Evolutionary conservation across 2,888 invertebrate species (phyloP).

Genomic region (Nephrotoma flavescens): DNA sequence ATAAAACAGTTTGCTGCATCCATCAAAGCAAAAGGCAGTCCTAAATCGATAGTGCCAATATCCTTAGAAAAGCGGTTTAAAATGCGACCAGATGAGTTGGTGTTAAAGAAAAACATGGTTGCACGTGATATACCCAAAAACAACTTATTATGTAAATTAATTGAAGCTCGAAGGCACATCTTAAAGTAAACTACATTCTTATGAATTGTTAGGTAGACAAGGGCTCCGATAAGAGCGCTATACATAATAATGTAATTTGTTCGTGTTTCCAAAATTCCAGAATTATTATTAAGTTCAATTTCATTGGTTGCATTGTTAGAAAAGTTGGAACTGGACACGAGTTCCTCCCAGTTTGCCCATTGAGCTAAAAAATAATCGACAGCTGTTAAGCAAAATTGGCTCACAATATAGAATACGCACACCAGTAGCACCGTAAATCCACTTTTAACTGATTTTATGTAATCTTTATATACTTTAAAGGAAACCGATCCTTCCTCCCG

Average conservation of each 20-base stretch:
- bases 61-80: constrained; percentile 66
- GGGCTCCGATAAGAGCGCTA: constrained; percentile 40
- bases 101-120: constrained; percentile 64
- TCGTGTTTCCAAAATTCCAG: not conserved
- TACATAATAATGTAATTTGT: constrained; percentile 17
- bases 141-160: constrained; percentile 60
- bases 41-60: constrained; percentile 46
- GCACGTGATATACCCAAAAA: constrained; percentile 58
- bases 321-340: not conserved
- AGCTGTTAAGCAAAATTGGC: constrained; percentile 47
- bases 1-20: constrained; percentile 38
- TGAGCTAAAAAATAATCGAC: constrained; percentile 61
- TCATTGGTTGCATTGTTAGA: not conserved
- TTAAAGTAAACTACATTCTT: constrained; percentile 47
- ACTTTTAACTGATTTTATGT: constrained; percentile 40
- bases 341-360: constrained; percentile 38
- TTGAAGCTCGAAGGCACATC: constrained; percentile 60
- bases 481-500: constrained; percentile 45
- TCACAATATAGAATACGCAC: constrained; percentile 36
- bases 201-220: constrained; percentile 41
- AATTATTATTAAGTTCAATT: not conserved
- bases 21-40: constrained; percentile 42
- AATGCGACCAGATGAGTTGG: constrained; percentile 53
- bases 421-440: constrained; percentile 36
- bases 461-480: constrained; percentile 40